Conservation (phyloP, 2,888 invertebrate genomes). For the Cheilosia scutellata region DNA sequence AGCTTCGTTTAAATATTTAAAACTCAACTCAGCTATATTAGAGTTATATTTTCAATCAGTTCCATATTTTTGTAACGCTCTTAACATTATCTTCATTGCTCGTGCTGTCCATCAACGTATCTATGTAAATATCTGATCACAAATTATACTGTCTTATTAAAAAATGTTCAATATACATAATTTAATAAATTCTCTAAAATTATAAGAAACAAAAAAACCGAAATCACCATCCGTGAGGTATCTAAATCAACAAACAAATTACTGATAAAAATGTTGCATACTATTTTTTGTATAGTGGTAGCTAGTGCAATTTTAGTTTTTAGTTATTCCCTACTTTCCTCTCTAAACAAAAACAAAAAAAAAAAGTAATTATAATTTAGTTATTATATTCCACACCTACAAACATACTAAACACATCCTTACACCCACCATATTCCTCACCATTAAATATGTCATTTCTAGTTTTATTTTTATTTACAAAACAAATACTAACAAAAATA, state of each 20-base stretch:
- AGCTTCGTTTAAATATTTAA: too few species aligned
- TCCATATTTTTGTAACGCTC: too few species aligned
- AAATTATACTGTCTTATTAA: too few species aligned
- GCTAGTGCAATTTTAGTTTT: constrained; percentile 83
- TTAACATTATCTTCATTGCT: too few species aligned
- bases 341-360: background rate
- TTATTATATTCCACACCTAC: constrained; percentile 17
- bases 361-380: constrained; percentile 18
- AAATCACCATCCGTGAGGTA: constrained; percentile 7
- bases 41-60: too few species aligned
- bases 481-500: constrained; percentile 8
- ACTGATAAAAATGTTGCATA: constrained; percentile 55
- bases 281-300: constrained; percentile 82
- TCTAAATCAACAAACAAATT: constrained; percentile 20
- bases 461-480: constrained; percentile 3
- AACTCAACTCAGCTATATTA: too few species aligned
- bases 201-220: background rate
- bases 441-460: constrained; percentile 8
- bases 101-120: too few species aligned
- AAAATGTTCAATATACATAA: constrained; percentile 15
- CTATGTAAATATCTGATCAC: too few species aligned
- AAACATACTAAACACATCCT: background rate
- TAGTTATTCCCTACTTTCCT: constrained; percentile 71
- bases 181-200: constrained; percentile 19
- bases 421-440: constrained; percentile 1